phyloP scores from a whole-genome alignment of 2,113 vertebrate species.

The Onychorhynchus coronatus region DNA sequence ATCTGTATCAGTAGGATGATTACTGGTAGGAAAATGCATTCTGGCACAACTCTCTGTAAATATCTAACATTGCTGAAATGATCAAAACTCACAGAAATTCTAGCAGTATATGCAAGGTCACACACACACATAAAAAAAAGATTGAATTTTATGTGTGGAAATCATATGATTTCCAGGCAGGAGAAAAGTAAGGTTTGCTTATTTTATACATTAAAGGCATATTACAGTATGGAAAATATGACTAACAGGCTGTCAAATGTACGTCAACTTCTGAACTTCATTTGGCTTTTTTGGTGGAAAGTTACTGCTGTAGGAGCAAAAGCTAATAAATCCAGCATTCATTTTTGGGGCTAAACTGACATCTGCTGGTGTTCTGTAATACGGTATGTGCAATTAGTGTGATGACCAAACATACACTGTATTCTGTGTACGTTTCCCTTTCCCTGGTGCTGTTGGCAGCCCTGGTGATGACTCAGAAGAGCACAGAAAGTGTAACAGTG shows the following conservation, averaged over 20 bases:
- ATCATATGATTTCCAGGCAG: not conserved
- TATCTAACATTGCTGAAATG: not conserved
- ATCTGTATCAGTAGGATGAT: not conserved
- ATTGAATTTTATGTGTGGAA: not conserved
- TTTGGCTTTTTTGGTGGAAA: not conserved
- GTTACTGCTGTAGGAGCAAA: not conserved
- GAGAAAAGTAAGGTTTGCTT: not conserved
- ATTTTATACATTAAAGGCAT: not conserved
- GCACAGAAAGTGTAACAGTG: not conserved
- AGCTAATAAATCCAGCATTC: not conserved
- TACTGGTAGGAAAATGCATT: not conserved
- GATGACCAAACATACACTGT: not conserved
- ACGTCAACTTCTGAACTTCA: not conserved
- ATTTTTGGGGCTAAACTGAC: not conserved
- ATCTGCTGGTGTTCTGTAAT: constrained; percentile 30
- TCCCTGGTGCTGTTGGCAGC: not conserved
- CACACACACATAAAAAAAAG: too few relatives aligned
- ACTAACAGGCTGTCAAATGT: not conserved
- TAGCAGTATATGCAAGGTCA: not conserved
- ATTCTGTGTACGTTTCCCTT: not conserved
- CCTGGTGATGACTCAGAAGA: not conserved
- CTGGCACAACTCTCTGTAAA: not conserved
- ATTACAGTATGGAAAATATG: not conserved
- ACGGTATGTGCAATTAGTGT: not conserved
- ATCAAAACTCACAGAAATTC: not conserved